phyloP scores from a whole-genome alignment of 2,888 invertebrate genomes.

The Aplocera efformata region DNA sequence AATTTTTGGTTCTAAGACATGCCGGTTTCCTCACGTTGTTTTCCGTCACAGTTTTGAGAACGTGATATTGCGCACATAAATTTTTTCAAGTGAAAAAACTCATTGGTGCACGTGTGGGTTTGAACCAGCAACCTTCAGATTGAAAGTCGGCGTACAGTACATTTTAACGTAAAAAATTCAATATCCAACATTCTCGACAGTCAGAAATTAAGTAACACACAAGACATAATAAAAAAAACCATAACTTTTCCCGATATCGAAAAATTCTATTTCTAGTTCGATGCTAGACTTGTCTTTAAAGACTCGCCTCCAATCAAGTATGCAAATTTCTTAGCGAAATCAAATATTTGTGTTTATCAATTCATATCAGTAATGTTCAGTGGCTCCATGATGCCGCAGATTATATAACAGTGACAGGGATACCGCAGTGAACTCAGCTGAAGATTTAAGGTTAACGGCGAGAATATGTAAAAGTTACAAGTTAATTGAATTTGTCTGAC shows the following conservation, averaged over 20 bases:
- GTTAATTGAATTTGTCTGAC: constrained; percentile 10
- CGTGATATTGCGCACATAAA: no score
- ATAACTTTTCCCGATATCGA: constrained; percentile 29
- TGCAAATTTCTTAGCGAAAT: constrained; percentile 50
- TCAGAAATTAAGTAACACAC: no score
- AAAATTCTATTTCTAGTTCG: constrained; percentile 28
- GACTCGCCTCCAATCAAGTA: constrained; percentile 33
- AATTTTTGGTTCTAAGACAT: no score
- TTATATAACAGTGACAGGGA: constrained; percentile 6
- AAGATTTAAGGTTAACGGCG: constrained; percentile 12
- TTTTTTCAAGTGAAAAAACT: no score
- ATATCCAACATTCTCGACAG: no score
- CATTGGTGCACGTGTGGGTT: no score
- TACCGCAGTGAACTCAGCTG: constrained; percentile 10
- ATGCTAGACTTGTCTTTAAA: constrained; percentile 27
- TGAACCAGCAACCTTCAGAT: no score
- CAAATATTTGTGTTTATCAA: constrained; percentile 53
- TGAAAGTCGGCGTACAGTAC: no score
- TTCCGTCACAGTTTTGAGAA: no score
- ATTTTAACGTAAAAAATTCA: no score
- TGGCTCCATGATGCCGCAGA: constrained; percentile 26
- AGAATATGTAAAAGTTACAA: constrained; percentile 14
- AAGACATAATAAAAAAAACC: constrained; percentile 6
- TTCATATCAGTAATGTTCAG: constrained; percentile 42
- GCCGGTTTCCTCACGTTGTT: no score